A percentile compares a stretch with the other conserved stretches of the same genome.
These are phyloP conservation scores for Pogonus chalceus DNA, from an alignment of 1,140 invertebrate genomes.

Conservation along the genomic window DNA sequence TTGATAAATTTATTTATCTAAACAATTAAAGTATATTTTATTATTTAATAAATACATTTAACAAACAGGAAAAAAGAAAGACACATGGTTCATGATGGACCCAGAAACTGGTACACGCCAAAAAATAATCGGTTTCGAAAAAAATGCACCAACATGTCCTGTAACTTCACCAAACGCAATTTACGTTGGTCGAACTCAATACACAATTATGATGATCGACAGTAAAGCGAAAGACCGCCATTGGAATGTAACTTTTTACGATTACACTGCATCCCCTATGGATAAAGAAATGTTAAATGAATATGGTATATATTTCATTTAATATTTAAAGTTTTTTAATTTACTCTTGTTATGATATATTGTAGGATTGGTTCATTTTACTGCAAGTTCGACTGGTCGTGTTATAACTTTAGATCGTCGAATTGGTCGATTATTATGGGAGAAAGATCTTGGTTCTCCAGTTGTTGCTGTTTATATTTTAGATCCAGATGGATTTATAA, in stretches of 20 bases:
- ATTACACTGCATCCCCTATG: constrained; percentile 71
- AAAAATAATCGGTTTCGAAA: constrained; percentile 57
- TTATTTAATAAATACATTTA: too few relatives aligned
- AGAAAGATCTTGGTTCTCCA: constrained; percentile 76
- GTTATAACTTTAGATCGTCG: constrained; percentile 68
- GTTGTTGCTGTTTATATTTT: constrained; percentile 84
- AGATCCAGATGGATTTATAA: constrained; percentile 65
- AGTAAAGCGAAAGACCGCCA: constrained; percentile 62
- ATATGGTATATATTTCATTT: constrained; percentile 57
- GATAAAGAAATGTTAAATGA: constrained; percentile 60
- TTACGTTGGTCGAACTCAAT: constrained; percentile 85
- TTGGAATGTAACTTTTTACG: constrained; percentile 94
- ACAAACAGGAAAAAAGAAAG: constrained; percentile 80
- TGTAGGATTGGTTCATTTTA: constrained; percentile 76
- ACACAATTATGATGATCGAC: constrained; percentile 91
- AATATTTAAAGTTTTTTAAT: constrained; percentile 12
- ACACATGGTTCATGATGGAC: constrained; percentile 93
- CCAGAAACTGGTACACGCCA: constrained; percentile 75
- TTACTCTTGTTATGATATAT: constrained; percentile 13
- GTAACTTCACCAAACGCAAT: constrained; percentile 48
- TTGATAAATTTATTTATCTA: too few relatives aligned
- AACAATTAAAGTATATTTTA: too few relatives aligned
- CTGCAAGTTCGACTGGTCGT: constrained; percentile 78
- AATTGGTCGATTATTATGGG: constrained; percentile 73
- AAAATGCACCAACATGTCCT: constrained; percentile 41